Evolutionary conservation across 2,888 invertebrate species (phyloP).

Genomic region (Unio pictorum): DNA sequence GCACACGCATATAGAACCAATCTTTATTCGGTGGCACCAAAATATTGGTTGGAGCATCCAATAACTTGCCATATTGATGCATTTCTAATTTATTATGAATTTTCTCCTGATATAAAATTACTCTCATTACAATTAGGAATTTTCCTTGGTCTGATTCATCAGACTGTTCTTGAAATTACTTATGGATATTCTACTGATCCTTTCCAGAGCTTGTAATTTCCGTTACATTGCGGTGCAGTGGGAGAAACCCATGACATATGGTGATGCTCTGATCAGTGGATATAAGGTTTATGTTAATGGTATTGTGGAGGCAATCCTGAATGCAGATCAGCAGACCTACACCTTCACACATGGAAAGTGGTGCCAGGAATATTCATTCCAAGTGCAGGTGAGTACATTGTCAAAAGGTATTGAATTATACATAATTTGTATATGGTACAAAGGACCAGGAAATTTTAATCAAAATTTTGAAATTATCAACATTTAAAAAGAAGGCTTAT

Average conservation of each 20-base stretch:
- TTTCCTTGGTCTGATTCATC: too few relatives aligned
- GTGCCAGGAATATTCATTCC: conserved; percentile 71
- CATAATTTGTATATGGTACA: background rate
- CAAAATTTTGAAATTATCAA: too few relatives aligned
- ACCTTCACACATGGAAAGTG: conserved; percentile 69
- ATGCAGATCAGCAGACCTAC: conserved; percentile 66
- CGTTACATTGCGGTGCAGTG: conserved; percentile 71
- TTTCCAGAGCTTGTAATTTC: conserved; percentile 70
- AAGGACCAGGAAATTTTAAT: too few relatives aligned
- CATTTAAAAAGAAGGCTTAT: too few relatives aligned
- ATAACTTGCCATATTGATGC: too few relatives aligned
- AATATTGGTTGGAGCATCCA: too few relatives aligned
- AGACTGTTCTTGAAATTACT: too few relatives aligned
- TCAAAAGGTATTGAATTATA: background rate
- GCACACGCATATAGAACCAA: too few relatives aligned
- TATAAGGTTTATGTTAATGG: conserved; percentile 72
- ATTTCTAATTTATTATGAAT: too few relatives aligned
- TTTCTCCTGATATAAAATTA: too few relatives aligned
- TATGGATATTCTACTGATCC: background rate
- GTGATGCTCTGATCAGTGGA: conserved; percentile 68
- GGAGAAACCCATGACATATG: conserved; percentile 69
- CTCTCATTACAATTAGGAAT: too few relatives aligned
- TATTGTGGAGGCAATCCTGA: conserved; percentile 67
- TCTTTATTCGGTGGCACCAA: too few relatives aligned
- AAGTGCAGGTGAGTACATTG: conserved; percentile 63